These are phyloP conservation scores for Phocoena sinus DNA, from an alignment of 2,113 vertebrate genomes.

Conservation along the genomic window DNA sequence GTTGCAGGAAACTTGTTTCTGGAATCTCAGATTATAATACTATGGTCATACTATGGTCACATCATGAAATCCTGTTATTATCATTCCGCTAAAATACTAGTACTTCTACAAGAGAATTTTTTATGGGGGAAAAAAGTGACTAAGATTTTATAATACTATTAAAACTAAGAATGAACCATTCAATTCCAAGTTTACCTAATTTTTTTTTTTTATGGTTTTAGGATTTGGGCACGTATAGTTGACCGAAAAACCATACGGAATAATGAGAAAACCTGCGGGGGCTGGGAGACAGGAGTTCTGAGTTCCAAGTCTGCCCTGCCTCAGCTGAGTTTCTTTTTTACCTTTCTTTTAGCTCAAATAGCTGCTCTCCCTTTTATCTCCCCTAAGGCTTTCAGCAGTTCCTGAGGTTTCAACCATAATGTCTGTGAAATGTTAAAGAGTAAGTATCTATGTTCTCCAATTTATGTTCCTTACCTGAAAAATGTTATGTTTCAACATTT, in stretches of 20 bases:
- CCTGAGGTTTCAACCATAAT: background rate
- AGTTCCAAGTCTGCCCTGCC: background rate
- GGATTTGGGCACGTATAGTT: background rate
- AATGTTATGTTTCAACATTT: background rate
- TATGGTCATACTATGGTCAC: background rate
- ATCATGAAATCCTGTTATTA: background rate
- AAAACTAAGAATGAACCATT: background rate
- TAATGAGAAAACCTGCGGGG: background rate
- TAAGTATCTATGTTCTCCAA: background rate
- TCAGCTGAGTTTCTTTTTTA: background rate
- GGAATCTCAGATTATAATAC: background rate
- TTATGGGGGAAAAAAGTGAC: background rate
- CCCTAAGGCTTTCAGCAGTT: background rate
- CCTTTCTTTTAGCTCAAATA: background rate
- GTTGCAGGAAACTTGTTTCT: constrained; percentile 1
- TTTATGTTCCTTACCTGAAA: background rate
- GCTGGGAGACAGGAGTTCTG: background rate
- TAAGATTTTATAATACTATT: background rate
- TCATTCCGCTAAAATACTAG: background rate
- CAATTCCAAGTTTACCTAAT: background rate
- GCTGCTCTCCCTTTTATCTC: background rate
- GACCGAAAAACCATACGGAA: background rate
- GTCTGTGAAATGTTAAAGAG: background rate
- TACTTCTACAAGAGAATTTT: background rate
- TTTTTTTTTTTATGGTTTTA: background rate